Evolutionary conservation across 2,888 invertebrate genomes (phyloP).

Genomic region (Agrochola macilenta): DNA sequence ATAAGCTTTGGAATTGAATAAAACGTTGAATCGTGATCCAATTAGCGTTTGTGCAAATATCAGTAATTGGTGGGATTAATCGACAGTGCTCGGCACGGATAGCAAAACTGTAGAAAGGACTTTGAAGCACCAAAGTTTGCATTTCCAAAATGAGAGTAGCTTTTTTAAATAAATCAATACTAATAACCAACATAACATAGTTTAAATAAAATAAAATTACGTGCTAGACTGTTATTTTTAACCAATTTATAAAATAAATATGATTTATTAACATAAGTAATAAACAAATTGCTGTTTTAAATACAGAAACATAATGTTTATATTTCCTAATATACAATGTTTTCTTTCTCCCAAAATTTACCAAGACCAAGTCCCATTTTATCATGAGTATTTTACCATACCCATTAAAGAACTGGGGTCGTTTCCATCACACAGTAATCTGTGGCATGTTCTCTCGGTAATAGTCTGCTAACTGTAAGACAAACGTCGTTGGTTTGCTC

Average conservation of each 20-base stretch:
- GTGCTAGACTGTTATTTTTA: not conserved
- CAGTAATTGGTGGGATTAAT: slow-evolving; percentile 83
- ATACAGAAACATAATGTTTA: not conserved
- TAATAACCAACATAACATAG: not conserved
- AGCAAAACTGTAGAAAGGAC: slow-evolving; percentile 27
- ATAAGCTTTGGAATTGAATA: slow-evolving; percentile 66
- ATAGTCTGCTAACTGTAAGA: slow-evolving; percentile 63
- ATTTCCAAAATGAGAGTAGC: slow-evolving; percentile 14
- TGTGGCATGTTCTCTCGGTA: slow-evolving; percentile 35
- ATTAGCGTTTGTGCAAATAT: slow-evolving; percentile 83
- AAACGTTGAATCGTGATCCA: slow-evolving; percentile 75
- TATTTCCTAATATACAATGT: not conserved
- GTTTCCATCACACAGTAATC: slow-evolving; percentile 31
- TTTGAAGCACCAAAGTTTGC: not conserved
- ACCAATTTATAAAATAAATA: not conserved
- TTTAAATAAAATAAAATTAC: not conserved
- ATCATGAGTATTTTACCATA: not conserved
- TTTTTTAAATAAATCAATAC: not conserved
- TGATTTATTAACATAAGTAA: not conserved
- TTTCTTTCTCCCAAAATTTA: not conserved
- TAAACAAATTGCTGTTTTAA: not conserved
- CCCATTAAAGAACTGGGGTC: not conserved
- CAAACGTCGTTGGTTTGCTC: slow-evolving; percentile 66
- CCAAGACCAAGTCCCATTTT: not conserved
- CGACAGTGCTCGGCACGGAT: slow-evolving; percentile 65